Base-by-base conservation (phyloP, 2,113 vertebrate species). In the Myrmophylax atrothorax region DNA sequence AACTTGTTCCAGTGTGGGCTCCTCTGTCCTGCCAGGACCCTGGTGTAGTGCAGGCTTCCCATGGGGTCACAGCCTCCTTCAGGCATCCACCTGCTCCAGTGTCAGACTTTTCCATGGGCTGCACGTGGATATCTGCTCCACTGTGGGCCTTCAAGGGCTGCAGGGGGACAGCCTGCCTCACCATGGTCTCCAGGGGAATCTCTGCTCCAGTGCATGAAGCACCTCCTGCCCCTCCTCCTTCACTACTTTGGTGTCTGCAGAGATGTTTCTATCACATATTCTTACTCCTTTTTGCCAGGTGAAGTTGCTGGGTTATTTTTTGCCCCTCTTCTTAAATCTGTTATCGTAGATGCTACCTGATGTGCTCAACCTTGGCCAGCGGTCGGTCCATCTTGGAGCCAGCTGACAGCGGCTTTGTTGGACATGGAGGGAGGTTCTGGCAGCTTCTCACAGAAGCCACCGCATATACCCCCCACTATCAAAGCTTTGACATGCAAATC, bases 301-400 rank as follows among this genome's bases (percentile, higher is more conserved):
- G 69, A 73, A 33, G 37, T 33, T 73, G 35, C 68, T 52, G 28
- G 26, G 26, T 37, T 8, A 0, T 24, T 72, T 70, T 8, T 8
- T 4, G 10, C 16, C 15, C 28, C 28, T 10, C 28, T 40, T 72
- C 17, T 31, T 72, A 55, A 33, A 42, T 55, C 69, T 42, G 37
- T 19, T 59, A 11, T 35, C 31, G 14, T 37, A 44, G 37, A 68
- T 8, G 7, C 56, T 72, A 23, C 50, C 25, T 58, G 50, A 19
- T 80, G 50, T 29, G 31, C 17, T 88, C 3, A 1, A 42, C 23
- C 49, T 66, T 84, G 40, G 42, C 49, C 49, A 42, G 40, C 13
- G 0, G 19, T 1, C 3, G 12, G 17, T 49, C 35, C 3, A 2
- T 28, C 52, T 66, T 12, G 59, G 38, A 80, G 35, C 25, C 1